phyloP scores from a whole-genome alignment of 2,797 vertebrate genomes.

The Anguilla pacifica region DNA sequence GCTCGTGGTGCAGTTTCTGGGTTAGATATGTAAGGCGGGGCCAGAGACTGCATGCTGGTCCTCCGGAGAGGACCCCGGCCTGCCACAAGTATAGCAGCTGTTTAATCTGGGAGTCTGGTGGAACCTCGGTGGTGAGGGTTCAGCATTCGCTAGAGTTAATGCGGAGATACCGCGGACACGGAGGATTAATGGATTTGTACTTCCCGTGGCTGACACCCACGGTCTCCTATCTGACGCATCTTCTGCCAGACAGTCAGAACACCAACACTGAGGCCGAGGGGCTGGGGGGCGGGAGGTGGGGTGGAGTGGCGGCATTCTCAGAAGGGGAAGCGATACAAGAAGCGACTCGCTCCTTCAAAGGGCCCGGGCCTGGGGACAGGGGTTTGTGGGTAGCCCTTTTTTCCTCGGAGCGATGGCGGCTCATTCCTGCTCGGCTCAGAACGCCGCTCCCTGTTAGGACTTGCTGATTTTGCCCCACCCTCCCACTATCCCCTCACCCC shows the following conservation, averaged over 20 bases:
- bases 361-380: constrained; percentile 68
- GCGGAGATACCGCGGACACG: constrained; percentile 11
- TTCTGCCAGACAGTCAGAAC: constrained; percentile 60
- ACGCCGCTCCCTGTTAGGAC: constrained; percentile 74
- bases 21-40: not conserved
- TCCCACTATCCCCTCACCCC: constrained; percentile 44
- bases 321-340: constrained; percentile 68
- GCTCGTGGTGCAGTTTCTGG: not conserved
- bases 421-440: constrained; percentile 39
- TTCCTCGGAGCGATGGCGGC: constrained; percentile 59
- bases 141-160: not conserved
- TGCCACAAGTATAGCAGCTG: not conserved
- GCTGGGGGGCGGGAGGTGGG: constrained; percentile 32
- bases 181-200: constrained; percentile 54
- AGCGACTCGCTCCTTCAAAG: constrained; percentile 70
- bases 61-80: not conserved
- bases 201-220: constrained; percentile 49
- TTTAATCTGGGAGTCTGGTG: not conserved
- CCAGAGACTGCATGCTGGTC: not conserved
- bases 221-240: constrained; percentile 55
- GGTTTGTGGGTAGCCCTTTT: constrained; percentile 67
- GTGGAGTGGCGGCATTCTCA: constrained; percentile 61
- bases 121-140: not conserved
- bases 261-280: constrained; percentile 42
- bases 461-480: constrained; percentile 62